Conservation (phyloP, 2,113 vertebrate genomes). For the Periophthalmus modestus region DNA sequence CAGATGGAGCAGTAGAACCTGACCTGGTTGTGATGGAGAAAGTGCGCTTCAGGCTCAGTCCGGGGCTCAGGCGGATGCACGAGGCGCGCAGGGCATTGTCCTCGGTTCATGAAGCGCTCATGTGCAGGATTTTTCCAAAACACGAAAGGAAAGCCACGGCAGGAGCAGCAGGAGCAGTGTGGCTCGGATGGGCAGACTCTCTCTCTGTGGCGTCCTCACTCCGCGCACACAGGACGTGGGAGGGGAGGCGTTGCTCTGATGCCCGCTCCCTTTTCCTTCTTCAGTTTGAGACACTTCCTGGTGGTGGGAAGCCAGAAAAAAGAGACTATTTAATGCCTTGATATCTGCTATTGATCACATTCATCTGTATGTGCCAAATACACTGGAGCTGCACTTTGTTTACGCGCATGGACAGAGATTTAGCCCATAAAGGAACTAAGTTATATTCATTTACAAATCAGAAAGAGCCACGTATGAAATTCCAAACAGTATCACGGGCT, state of each 20-base stretch:
- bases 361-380: background rate
- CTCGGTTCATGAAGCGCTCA: slow-evolving; percentile 72
- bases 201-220: slow-evolving; percentile 43
- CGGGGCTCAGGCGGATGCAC: slow-evolving; percentile 56
- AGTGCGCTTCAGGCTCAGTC: slow-evolving; percentile 65
- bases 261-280: slow-evolving; percentile 52
- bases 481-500: no score
- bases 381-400: background rate
- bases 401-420: background rate
- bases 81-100: slow-evolving; percentile 69
- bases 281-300: slow-evolving; percentile 47
- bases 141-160: slow-evolving; percentile 26
- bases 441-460: no score
- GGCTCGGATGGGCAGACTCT: slow-evolving; percentile 32
- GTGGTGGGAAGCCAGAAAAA: slow-evolving; percentile 27
- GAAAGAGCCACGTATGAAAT: no score
- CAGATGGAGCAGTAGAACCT: slow-evolving; percentile 5
- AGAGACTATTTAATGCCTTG: slow-evolving; percentile 2
- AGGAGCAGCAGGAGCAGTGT: background rate
- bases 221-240: slow-evolving; percentile 68
- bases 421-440: background rate
- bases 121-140: slow-evolving; percentile 62
- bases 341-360: background rate
- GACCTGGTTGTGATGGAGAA: slow-evolving; percentile 67
- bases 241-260: slow-evolving; percentile 59